phyloP scores from a whole-genome alignment of 2,797 vertebrate genomes.

The Sorex maritimensis region DNA sequence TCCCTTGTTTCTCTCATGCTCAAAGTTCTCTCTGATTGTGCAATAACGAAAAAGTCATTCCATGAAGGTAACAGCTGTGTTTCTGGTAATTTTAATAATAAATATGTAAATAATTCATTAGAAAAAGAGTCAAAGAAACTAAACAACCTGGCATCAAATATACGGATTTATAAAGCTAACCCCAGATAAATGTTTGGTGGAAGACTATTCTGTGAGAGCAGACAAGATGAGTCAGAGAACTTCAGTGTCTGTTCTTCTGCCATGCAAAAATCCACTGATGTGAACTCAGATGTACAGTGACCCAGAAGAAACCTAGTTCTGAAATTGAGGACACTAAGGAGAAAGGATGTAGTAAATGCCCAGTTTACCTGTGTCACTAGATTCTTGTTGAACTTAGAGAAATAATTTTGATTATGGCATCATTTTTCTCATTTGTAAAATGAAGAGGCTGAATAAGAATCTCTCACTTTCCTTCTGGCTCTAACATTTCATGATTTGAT shows the following conservation, averaged over 20 bases:
- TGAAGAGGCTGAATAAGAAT: constrained; percentile 22
- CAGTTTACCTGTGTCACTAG: constrained; percentile 36
- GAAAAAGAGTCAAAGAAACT: constrained; percentile 20
- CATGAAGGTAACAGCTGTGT: not conserved
- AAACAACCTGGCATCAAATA: constrained; percentile 1
- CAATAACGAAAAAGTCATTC: constrained; percentile 23
- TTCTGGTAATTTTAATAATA: constrained; percentile 37
- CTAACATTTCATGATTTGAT: constrained; percentile 53
- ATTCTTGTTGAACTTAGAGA: constrained; percentile 69
- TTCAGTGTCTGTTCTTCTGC: constrained; percentile 24
- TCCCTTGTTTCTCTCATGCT: constrained; percentile 36
- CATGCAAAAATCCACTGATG: not conserved
- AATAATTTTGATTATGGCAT: constrained; percentile 65
- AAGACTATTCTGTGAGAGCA: not conserved
- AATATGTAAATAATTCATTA: constrained; percentile 43
- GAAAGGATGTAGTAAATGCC: constrained; percentile 1
- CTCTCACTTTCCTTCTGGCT: constrained; percentile 65
- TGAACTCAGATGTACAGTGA: not conserved
- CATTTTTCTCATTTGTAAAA: constrained; percentile 69
- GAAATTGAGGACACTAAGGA: constrained; percentile 22
- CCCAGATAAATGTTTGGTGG: not conserved
- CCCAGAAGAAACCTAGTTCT: not conserved
- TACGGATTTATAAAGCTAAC: constrained; percentile 1
- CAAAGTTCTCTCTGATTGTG: not conserved
- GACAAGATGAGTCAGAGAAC: not conserved